A percentile compares a stretch with the other conserved stretches of the same genome.
Evolutionary conservation across 2,888 invertebrate genomes (phyloP).

Genomic region (Zaprionus obscuricornis): DNA sequence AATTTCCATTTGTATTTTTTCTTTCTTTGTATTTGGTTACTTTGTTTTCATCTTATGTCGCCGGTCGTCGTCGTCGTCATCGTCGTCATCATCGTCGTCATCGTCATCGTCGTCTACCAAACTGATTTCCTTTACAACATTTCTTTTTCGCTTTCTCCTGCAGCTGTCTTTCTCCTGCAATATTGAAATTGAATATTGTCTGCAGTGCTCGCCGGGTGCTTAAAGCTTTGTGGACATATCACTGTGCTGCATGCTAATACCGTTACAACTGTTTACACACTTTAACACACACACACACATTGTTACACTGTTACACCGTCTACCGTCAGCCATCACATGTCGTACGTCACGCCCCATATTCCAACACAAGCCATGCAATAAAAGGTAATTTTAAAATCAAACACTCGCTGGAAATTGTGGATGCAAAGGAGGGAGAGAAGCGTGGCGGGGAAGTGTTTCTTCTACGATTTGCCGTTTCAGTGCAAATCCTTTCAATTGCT

Average conservation of each 20-base stretch:
- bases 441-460: conserved; percentile 3
- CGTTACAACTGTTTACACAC: conserved; percentile 49
- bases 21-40: conserved; percentile 49
- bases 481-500: conserved; percentile 81
- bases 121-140: conserved; percentile 48
- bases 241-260: conserved; percentile 37
- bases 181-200: conserved; percentile 72
- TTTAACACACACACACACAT: no score
- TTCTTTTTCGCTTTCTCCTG: conserved; percentile 50
- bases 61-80: conserved; percentile 40
- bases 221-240: conserved; percentile 46
- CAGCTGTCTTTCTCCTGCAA: no score
- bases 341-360: conserved; percentile 9
- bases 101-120: no score
- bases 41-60: conserved; percentile 54
- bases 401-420: conserved; percentile 43
- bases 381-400: conserved; percentile 81
- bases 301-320: conserved; percentile 12
- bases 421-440: neutral
- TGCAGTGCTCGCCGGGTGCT: conserved; percentile 14
- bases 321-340: conserved; percentile 10
- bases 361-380: conserved; percentile 38
- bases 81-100: no score
- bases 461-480: conserved; percentile 33
- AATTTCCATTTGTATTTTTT: conserved; percentile 57